Evolutionary conservation across 1,140 invertebrate species (phyloP).

Genomic region (Liolophura sinensis): DNA sequence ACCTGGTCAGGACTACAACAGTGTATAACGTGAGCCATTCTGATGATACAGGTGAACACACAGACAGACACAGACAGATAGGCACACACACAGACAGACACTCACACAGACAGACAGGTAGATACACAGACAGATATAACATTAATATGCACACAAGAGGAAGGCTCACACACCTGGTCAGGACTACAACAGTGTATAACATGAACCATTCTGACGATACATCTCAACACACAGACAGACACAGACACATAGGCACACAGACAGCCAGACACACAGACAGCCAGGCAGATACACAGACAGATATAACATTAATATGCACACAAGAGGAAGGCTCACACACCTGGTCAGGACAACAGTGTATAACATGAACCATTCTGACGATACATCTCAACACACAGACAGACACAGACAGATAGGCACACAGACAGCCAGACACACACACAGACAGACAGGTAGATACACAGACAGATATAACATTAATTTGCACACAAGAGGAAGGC

Average conservation of each 20-base stretch:
- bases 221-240: conserved; percentile 50
- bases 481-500: too few relatives aligned
- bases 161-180: conserved; percentile 61
- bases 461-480: too few relatives aligned
- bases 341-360: conserved; percentile 66
- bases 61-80: conserved; percentile 55
- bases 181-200: conserved; percentile 64
- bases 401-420: conserved; percentile 56
- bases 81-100: too few relatives aligned
- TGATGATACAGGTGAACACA: conserved; percentile 64
- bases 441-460: too few relatives aligned
- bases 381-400: conserved; percentile 64
- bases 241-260: too few relatives aligned
- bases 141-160: too few relatives aligned
- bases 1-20: conserved; percentile 67
- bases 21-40: conserved; percentile 65
- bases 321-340: conserved; percentile 42
- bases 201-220: conserved; percentile 65
- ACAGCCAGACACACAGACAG: conserved; percentile 27
- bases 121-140: too few relatives aligned
- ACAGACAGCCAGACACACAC: too few relatives aligned
- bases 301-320: too few relatives aligned
- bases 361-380: conserved; percentile 64
- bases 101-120: too few relatives aligned
- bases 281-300: too few relatives aligned